Base-by-base conservation (phyloP, 1,140 invertebrate species). In the Orius laevigatus region DNA sequence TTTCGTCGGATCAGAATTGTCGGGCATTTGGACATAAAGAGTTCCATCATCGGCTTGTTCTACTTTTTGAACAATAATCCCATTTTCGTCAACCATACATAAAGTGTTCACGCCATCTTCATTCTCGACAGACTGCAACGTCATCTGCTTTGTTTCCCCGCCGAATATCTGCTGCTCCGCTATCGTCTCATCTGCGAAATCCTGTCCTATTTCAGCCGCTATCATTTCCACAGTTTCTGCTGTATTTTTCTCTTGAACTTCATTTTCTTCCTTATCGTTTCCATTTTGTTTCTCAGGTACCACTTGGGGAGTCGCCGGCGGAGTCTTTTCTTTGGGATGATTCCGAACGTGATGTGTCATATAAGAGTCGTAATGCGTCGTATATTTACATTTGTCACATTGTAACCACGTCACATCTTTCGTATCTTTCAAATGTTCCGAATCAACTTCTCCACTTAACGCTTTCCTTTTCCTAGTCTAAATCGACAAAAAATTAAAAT, bases 381-480 rank as follows among this genome's bases (percentile, higher is more conserved):
- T 64, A 40, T 66, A 67, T 56, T 60, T 58, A 49, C 65, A 67
- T 38, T 62, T 61, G 41, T 67, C 58, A 41, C 65, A 67, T 51
- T 64, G 63, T 51, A 67, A 49, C 60, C 61, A 64, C 19, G 46
- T 33, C 14, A 55, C 50, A 19, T 53, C 51, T 51, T 60, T 65
- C 11, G 53, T 39, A 41, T 52, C 57, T 43, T 56, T 52, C 10
- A 54, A 44, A 2, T 46, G 18, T 11, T 53, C 48, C 15, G 14
- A 35, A 12, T 53, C 53, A 25, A 38, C 42, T 20, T 35, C 36
- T 25, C 38, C 47, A 8, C 50, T 41, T 25, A 53, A 43, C 45
- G 55, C 53, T 43, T 56, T 54, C 43, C 54, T 55, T 45, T 57
- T 60, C 40, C 58, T 51, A 10, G 8, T 18, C 51, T 59, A 25